Conservation (phyloP, 2,888 invertebrate genomes). For the Noctua comes region DNA sequence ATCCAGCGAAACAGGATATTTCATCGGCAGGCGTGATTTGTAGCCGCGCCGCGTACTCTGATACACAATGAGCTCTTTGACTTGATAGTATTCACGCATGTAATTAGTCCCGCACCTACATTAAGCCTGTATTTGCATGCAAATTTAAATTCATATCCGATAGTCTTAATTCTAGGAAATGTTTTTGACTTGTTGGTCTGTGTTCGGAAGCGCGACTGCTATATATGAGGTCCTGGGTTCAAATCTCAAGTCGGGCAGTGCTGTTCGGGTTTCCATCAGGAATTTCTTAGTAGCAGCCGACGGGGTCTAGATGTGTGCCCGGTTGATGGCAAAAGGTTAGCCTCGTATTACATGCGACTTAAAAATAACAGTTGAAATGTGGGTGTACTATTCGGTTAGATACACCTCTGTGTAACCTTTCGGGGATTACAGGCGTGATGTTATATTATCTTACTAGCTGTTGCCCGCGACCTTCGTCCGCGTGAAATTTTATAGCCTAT, state of each 20-base stretch:
- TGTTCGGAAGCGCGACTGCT: background rate
- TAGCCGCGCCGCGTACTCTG: conserved; percentile 20
- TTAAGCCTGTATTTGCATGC: conserved; percentile 57
- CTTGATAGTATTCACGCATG: conserved; percentile 49
- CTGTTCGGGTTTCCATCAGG: background rate
- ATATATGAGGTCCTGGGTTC: background rate
- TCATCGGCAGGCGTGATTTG: conserved; percentile 50
- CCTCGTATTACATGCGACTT: background rate
- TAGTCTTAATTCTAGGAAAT: conserved; percentile 28
- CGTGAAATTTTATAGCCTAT: no score
- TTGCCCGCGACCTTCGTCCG: no score
- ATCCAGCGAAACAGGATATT: conserved; percentile 51
- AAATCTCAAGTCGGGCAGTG: background rate
- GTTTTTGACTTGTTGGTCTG: background rate
- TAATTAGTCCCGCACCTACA: conserved; percentile 62
- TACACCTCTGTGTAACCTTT: background rate
- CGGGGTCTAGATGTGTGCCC: background rate
- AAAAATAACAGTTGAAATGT: background rate
- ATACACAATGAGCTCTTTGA: conserved; percentile 47
- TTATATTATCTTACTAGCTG: no score
- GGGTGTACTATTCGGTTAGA: background rate
- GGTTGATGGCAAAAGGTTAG: background rate
- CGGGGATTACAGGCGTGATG: background rate
- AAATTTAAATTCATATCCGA: conserved; percentile 55
- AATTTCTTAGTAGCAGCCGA: background rate